These are phyloP conservation scores for Branchipolynoe longqiensis DNA, from an alignment of 2,888 invertebrate species.

Conservation along the genomic window DNA sequence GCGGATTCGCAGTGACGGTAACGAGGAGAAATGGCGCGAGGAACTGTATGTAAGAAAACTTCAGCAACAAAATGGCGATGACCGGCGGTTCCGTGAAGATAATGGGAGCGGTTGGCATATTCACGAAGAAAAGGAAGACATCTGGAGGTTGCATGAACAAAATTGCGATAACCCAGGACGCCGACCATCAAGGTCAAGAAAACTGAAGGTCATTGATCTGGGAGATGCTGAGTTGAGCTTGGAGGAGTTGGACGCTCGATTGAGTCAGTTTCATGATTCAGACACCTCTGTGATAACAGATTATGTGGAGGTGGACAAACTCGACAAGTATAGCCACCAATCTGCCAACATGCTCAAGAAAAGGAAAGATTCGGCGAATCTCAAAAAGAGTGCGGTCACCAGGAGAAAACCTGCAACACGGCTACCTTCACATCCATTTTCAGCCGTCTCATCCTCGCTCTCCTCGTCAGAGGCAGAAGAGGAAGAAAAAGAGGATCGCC, in stretches of 20 bases:
- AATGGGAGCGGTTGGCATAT: no score
- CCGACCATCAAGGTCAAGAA: neutral
- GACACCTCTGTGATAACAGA: neutral
- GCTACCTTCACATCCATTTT: neutral
- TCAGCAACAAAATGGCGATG: no score
- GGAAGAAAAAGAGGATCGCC: neutral
- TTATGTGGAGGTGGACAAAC: no score
- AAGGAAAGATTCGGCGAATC: constrained; percentile 8
- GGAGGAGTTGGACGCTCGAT: constrained; percentile 12
- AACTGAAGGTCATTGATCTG: neutral
- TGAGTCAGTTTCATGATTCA: constrained; percentile 30
- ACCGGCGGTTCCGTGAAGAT: no score
- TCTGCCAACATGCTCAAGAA: constrained; percentile 19
- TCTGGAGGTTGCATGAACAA: no score
- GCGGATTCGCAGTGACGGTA: no score
- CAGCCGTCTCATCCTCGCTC: constrained; percentile 25
- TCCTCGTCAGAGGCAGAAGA: constrained; percentile 16
- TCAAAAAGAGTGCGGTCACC: neutral
- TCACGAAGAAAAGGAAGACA: no score
- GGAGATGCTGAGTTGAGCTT: constrained; percentile 3
- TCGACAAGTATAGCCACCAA: no score
- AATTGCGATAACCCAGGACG: no score
- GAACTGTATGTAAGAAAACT: no score
- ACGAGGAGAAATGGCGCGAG: no score
- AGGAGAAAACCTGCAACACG: neutral